Evolutionary conservation across 2,797 vertebrate genomes (phyloP).

Genomic region (Sparus aurata): DNA sequence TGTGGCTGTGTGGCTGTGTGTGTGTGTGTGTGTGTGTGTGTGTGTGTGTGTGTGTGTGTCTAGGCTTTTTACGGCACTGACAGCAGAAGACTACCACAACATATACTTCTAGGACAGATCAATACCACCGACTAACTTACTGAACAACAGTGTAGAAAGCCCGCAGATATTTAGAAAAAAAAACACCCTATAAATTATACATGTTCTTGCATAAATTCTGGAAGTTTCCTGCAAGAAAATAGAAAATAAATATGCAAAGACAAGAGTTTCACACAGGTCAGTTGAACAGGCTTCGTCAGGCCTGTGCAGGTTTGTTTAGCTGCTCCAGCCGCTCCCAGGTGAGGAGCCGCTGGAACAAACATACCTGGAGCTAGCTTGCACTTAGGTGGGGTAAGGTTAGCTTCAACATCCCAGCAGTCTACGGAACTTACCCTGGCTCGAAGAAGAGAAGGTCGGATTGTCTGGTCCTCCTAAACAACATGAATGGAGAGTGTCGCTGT

Average conservation of each 20-base stretch:
- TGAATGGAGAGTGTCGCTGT: conserved; percentile 68
- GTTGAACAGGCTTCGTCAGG: conserved; percentile 29
- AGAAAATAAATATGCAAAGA: neutral
- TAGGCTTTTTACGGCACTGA: conserved; percentile 14
- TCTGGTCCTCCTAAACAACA: conserved; percentile 69
- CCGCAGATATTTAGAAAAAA: no score
- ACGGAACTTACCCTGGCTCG: conserved; percentile 65
- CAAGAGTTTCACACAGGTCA: neutral
- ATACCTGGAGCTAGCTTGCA: conserved; percentile 55
- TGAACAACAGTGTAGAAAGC: neutral
- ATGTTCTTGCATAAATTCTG: neutral
- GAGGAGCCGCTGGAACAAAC: conserved; percentile 1
- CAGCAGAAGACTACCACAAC: neutral
- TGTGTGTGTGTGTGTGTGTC: conserved; percentile 1
- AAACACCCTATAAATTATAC: neutral
- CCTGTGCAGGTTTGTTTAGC: conserved; percentile 54
- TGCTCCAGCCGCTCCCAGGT: conserved; percentile 65
- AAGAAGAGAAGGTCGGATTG: conserved; percentile 33
- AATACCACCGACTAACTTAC: neutral
- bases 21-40: conserved; percentile 22
- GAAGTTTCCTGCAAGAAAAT: no score
- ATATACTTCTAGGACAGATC: neutral
- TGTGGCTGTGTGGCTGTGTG: conserved; percentile 12
- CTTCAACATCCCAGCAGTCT: conserved; percentile 5
- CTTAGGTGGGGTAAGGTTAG: conserved; percentile 51